Base-by-base conservation (phyloP, 1,140 invertebrate genomes). In the Aradophagus sp. region DNA sequence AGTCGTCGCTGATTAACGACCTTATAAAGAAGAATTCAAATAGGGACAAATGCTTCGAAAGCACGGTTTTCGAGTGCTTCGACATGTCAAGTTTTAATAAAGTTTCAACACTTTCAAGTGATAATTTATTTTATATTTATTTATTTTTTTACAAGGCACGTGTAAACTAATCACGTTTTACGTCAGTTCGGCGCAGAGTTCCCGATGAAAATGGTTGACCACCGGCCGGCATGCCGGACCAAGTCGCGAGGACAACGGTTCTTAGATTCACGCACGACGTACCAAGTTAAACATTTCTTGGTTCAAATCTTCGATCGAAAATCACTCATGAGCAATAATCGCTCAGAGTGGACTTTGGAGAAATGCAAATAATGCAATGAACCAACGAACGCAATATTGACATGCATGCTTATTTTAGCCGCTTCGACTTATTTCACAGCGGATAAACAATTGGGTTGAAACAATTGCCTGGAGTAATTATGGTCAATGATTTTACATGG, bases 191-290 rank as follows among this genome's bases (percentile, higher is more conserved):
- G n/a, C n/a, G n/a, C n/a, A n/a, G n/a, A n/a, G n/a, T n/a, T n/a
- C n/a, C n/a, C n/a, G n/a, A 63, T 68, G 41, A 38, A 71, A 45
- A 41, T 73, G 63, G 53, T 58, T 67, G 48, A 55, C 34, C 23
- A 29, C 36, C 20, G 34, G 14, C 38, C 10, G 11, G 7, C 23
- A 41, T 38, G 29, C 27, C n/a, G 17, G 27, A 38, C 42, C 15
- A 45, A 11, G 29, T 48, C 19, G n/a, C 16, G 35, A 44, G 48
- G 42, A 58, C 50, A 71, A 66, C 55, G 67, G 68, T 72, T 75
- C 11, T 13, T 7, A 47, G 29, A 56, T 74, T 76, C 66, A 70
- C 67, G 75, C 74, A 75, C 32, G 73, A 69, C 48, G 56, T 73
- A 73, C 26, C 69, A 66, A 56, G 69, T 67, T 73, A 67, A 75